Evolutionary conservation across 2,113 vertebrate species (phyloP).

Genomic region (Lophura nycthemera): DNA sequence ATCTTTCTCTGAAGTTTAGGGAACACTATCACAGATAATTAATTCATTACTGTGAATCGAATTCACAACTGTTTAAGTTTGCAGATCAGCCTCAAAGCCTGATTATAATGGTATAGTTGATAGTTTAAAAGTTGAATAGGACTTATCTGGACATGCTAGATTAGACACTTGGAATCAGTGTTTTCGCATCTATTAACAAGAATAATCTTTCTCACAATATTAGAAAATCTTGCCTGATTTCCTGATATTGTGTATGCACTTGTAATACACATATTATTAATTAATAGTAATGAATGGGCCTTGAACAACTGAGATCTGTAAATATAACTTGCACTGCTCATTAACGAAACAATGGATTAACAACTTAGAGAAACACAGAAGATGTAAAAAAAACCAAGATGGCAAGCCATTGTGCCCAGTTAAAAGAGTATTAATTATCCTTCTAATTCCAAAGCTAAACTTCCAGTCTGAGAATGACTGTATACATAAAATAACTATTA

Average conservation of each 20-base stretch:
- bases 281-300: not conserved
- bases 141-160: not conserved
- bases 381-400: not conserved
- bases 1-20: conserved; percentile 2
- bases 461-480: not conserved
- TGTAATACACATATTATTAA: not conserved
- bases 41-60: conserved; percentile 3
- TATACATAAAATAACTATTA: not conserved
- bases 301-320: not conserved
- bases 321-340: not conserved
- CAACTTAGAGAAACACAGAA: not conserved
- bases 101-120: not conserved
- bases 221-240: not conserved
- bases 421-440: not conserved
- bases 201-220: not conserved
- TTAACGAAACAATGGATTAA: not conserved
- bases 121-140: conserved; percentile 25
- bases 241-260: not conserved
- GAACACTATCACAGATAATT: not conserved
- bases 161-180: conserved; percentile 10
- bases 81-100: not conserved
- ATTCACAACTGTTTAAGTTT: conserved; percentile 44
- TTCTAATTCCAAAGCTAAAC: not conserved
- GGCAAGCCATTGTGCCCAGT: not conserved
- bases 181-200: not conserved